Conservation (phyloP, 1,140 invertebrate species). For the Eueides isabella region DNA sequence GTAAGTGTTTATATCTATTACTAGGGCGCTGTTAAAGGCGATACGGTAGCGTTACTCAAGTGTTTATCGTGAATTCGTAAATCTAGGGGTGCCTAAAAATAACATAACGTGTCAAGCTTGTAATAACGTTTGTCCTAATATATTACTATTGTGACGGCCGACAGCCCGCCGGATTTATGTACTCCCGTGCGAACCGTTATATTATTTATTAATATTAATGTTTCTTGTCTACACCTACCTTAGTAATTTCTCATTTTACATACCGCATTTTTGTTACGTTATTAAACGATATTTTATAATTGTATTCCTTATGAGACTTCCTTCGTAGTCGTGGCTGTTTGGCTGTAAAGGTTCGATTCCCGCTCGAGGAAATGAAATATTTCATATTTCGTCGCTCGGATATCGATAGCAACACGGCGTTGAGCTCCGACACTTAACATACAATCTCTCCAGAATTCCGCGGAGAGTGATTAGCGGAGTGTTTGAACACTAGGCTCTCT, state of each 20-base stretch:
- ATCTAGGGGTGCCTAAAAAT: slow-evolving; percentile 65
- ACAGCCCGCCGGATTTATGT: slow-evolving; percentile 60
- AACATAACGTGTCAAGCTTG: slow-evolving; percentile 74
- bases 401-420: no score
- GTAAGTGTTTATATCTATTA: background rate
- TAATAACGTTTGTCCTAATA: slow-evolving; percentile 79
- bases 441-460: no score
- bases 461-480: no score
- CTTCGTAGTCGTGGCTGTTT: no score
- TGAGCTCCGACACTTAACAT: no score
- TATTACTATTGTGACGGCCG: slow-evolving; percentile 74
- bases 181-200: slow-evolving; percentile 66
- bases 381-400: no score
- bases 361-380: no score
- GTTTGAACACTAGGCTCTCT: no score
- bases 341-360: no score
- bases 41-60: background rate
- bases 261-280: slow-evolving; percentile 27
- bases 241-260: slow-evolving; percentile 70
- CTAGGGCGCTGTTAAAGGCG: background rate
- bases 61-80: slow-evolving; percentile 52
- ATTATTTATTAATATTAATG: slow-evolving; percentile 79
- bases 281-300: background rate
- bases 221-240: slow-evolving; percentile 56
- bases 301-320: no score